These are phyloP conservation scores for Dascillus cervinus DNA, from an alignment of 2,888 invertebrate species.

Conservation along the genomic window DNA sequence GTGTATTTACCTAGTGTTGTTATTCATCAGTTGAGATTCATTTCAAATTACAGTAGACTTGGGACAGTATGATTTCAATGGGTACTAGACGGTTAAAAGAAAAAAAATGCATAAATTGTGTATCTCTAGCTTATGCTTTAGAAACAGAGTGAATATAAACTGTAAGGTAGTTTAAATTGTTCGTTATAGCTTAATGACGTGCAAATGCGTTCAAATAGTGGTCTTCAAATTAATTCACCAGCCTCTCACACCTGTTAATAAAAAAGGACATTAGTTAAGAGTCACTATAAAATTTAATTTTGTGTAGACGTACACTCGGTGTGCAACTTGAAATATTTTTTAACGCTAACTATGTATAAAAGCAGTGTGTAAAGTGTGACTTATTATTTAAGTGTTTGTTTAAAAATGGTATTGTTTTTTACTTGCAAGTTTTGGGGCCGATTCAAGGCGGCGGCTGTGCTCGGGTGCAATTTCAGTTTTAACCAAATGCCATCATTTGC, in stretches of 20 bases:
- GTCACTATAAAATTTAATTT: conserved; percentile 8
- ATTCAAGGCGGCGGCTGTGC: too few relatives aligned
- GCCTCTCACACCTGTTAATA: too few relatives aligned
- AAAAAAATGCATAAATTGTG: conserved; percentile 21
- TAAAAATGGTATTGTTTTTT: too few relatives aligned
- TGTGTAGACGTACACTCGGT: conserved; percentile 17
- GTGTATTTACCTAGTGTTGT: conserved; percentile 6
- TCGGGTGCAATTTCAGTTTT: not conserved
- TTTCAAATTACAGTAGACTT: too few relatives aligned
- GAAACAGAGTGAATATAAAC: conserved; percentile 29
- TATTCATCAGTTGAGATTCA: conserved; percentile 1
- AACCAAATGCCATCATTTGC: not conserved
- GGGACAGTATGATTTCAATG: too few relatives aligned
- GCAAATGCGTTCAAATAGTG: conserved; percentile 27
- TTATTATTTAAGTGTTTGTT: conserved; percentile 6
- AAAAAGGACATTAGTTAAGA: not conserved
- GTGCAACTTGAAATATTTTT: too few relatives aligned
- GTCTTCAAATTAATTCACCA: conserved; percentile 7
- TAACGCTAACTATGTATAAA: conserved; percentile 10
- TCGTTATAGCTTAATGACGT: conserved; percentile 33
- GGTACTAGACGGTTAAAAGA: too few relatives aligned
- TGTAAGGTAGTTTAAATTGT: conserved; percentile 27
- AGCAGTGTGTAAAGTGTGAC: conserved; percentile 11
- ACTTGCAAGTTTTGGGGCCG: too few relatives aligned
- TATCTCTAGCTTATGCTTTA: conserved; percentile 37